A percentile compares a stretch with the other conserved stretches of the same genome.
Evolutionary conservation across 2,888 invertebrate species (phyloP).

Genomic region (Acrobasis consociella): DNA sequence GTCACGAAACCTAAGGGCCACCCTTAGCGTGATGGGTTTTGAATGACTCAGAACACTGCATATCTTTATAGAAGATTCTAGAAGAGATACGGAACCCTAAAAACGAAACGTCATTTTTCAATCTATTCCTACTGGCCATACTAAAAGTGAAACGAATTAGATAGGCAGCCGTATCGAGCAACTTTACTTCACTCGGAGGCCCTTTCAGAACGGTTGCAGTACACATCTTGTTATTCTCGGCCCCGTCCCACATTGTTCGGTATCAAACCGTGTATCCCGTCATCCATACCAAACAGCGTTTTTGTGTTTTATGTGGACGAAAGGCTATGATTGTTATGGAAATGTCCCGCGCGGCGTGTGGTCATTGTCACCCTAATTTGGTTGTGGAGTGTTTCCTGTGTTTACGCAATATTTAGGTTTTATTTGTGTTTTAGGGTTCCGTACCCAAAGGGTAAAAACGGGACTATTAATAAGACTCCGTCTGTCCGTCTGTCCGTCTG

Average conservation of each 20-base stretch:
- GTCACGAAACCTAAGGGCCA: too few species aligned
- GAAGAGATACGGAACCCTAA: too few species aligned
- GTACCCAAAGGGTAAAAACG: too few species aligned
- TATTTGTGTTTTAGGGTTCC: too few species aligned
- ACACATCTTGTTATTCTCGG: slow-evolving; percentile 11
- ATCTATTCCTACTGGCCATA: not conserved
- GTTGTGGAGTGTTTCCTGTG: slow-evolving; percentile 6
- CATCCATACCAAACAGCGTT: slow-evolving; percentile 16
- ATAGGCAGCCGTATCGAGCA: slow-evolving; percentile 20
- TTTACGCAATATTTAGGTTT: slow-evolving; percentile 12
- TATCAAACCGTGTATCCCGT: slow-evolving; percentile 6
- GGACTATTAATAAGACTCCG: too few species aligned
- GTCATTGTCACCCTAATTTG: slow-evolving; percentile 22
- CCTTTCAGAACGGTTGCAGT: slow-evolving; percentile 10
- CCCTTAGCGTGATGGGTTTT: too few species aligned
- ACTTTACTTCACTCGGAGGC: slow-evolving; percentile 4
- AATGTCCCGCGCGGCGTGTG: slow-evolving; percentile 21
- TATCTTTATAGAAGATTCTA: too few species aligned
- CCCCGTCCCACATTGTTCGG: not conserved
- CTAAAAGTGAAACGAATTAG: slow-evolving; percentile 15
- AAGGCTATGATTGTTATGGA: slow-evolving; percentile 15
- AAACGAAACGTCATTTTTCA: not conserved
- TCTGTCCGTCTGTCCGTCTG: too few species aligned
- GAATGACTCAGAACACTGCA: too few species aligned
- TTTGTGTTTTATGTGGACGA: slow-evolving; percentile 13